Evolutionary conservation across 2,888 invertebrate genomes (phyloP), one percentile per base, ranked within the genome.

Genomic region (Oscheius sp.): DNA sequence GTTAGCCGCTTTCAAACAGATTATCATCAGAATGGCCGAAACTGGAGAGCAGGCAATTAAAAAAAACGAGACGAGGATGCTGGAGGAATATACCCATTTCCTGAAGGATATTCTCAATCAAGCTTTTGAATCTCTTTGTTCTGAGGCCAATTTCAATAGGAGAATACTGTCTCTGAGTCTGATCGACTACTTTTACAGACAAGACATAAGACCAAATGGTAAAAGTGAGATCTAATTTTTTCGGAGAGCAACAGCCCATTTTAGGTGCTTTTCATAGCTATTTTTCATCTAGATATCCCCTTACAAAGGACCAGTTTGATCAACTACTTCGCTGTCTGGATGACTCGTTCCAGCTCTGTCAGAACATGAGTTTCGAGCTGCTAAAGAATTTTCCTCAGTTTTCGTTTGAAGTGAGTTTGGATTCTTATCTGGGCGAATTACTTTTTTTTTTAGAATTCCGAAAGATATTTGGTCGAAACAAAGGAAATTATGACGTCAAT

Each of bases 321-420:
- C 51, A 74, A 0, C 65, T 81, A 13, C 42, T 80, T 10, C 62
- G 57, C 3, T 80, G 80, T 35, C 74, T 82, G 11, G 81, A 82
- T 65, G 84, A 84, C 70, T 77, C 79, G 0, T 82, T 79, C 57
- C 79, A 82, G 51, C 32, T 79, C 5, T 79, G 79, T 21, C 81
- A 81, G 65, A 70, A 58, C 0, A 70, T 63, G 1, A 79, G 82
- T 1, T 35, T 80, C 11, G 62, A 72, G 13, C 32, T 72, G 32
- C 62, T 72, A 33, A 63, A 47, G 13, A 7, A 13, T 3, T 47
- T 68, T 29, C 53, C 51, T 35, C 21, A 62, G 11, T 4, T 35
- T 62, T 42, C 42, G 37, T 42, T 62, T 62, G 37, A 35, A 9
- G 50, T 50, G 32, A 33, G n/a, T 29, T 48, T 63, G 62, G 47